Evolutionary conservation across 2,797 vertebrate species (phyloP), one percentile per base, ranked within the genome.

Genomic region (Crypturellus tataupa): DNA sequence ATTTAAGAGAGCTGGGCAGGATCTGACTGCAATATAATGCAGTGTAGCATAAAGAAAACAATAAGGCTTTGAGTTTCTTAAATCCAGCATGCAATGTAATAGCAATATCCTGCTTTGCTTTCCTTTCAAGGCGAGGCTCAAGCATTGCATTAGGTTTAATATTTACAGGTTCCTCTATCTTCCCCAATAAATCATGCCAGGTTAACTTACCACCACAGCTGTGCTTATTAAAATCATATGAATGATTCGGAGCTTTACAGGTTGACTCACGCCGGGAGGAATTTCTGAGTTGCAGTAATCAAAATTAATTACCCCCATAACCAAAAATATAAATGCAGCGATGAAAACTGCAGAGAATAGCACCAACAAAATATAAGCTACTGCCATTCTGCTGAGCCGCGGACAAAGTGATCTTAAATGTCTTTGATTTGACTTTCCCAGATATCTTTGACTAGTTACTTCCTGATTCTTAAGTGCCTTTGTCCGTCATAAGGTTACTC

Each of bases 261-360:
- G 96, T 85, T 97, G 97, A 51, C 94, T 95, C 88, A 98, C 94
- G 93, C 98, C 98, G n/a, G 63, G 90, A 93, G 98, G 98, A 95
- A 99, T 97, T 85, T 98, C 97, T 18, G 98, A 97, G 95, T 99
- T 98, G 96, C 98, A 98, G 94, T 98, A 67, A 91, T 98, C 97
- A 13, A 98, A 98, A 93, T 98, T 98, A 90, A 98, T 95, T 81
- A 98, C 96, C 31, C 98, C 98, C 96, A 98, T 96, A 91, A 98
- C 80, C 79, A 98, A 49, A 44, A 98, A 76, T 40, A 97, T 60
- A 76, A 87, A 78, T 59, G 86, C 88, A 33, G 86, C 94, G 18
- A 97, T 29, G 39, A 96, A 80, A 39, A 65, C 91, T 23, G 72
- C 93, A 15, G 90, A n/a, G 49, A 92, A 35, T 19, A 98, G 90